phyloP scores from a whole-genome alignment of 2,113 vertebrate species.

The Bungarus multicinctus region DNA sequence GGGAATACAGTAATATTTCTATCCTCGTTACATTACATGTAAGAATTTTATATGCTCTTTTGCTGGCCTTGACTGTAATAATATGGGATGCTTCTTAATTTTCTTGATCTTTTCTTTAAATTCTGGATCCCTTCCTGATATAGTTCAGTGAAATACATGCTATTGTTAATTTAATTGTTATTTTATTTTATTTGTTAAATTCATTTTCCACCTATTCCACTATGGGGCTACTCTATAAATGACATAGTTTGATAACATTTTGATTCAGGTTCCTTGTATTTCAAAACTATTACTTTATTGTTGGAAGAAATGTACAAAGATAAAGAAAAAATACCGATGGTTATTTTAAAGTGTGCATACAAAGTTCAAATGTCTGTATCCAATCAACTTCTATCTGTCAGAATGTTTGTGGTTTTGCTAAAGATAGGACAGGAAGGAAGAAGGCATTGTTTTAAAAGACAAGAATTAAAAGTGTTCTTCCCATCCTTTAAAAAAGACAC shows the following conservation, averaged over 20 bases:
- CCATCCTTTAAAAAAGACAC: not conserved
- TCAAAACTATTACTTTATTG: not conserved
- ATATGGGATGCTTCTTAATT: slow-evolving; percentile 44
- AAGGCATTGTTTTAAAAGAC: not conserved
- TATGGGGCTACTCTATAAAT: slow-evolving; percentile 6
- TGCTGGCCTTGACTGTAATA: slow-evolving; percentile 49
- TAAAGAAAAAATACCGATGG: not conserved
- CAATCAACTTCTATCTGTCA: not conserved
- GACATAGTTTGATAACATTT: slow-evolving; percentile 26
- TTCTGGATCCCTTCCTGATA: slow-evolving; percentile 23
- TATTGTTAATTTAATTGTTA: slow-evolving; percentile 38
- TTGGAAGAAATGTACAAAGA: not conserved
- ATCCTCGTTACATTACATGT: slow-evolving; percentile 39
- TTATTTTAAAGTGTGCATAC: not conserved
- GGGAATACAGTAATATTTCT: slow-evolving; percentile 54
- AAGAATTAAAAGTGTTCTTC: not conserved
- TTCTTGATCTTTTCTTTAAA: slow-evolving; percentile 41
- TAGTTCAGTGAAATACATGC: slow-evolving; percentile 18
- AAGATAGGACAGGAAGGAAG: slow-evolving; percentile 21
- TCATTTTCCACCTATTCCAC: not conserved
- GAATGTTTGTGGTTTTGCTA: slow-evolving; percentile 5
- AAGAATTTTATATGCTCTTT: slow-evolving; percentile 45
- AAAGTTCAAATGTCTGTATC: slow-evolving; percentile 5
- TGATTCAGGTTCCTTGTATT: not conserved
- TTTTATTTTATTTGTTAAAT: slow-evolving; percentile 5